Conservation (phyloP, 2,797 vertebrate species). For the Antrozous pallidus region DNA sequence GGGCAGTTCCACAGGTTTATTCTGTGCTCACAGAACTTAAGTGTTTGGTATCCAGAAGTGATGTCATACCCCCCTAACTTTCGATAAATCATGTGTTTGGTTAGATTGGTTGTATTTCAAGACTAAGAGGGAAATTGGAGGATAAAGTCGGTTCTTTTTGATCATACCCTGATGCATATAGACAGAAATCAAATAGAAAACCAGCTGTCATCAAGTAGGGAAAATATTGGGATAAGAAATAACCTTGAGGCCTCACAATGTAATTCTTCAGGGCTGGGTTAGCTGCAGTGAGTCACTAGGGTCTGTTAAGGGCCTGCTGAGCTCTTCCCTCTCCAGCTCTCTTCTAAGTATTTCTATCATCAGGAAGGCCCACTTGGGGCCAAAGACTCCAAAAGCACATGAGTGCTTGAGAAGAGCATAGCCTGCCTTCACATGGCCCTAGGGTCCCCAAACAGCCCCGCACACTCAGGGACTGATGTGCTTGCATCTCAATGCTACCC, state of each 20-base stretch:
- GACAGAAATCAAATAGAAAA: constrained; percentile 49
- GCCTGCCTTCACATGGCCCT: rapidly evolving
- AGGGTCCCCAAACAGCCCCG: background rate
- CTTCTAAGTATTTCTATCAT: background rate
- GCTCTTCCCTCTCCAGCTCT: background rate
- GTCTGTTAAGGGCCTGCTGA: background rate
- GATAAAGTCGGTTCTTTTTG: constrained; percentile 28
- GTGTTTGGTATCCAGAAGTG: constrained; percentile 38
- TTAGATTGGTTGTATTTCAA: constrained; percentile 46
- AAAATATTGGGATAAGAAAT: constrained; percentile 24
- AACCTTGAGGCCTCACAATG: background rate
- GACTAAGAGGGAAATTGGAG: constrained; percentile 31
- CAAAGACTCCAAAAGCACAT: background rate
- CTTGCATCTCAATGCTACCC: background rate
- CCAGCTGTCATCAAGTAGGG: background rate
- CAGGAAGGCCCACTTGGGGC: background rate
- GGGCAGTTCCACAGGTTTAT: background rate
- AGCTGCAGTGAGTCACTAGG: background rate
- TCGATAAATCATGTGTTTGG: background rate
- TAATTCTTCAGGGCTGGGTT: background rate
- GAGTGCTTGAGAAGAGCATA: background rate
- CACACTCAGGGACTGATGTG: rapidly evolving
- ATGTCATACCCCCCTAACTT: constrained; percentile 33
- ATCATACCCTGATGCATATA: background rate
- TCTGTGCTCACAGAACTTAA: background rate